Conservation (phyloP, 2,888 invertebrate genomes). For the Xestia xanthographa region DNA sequence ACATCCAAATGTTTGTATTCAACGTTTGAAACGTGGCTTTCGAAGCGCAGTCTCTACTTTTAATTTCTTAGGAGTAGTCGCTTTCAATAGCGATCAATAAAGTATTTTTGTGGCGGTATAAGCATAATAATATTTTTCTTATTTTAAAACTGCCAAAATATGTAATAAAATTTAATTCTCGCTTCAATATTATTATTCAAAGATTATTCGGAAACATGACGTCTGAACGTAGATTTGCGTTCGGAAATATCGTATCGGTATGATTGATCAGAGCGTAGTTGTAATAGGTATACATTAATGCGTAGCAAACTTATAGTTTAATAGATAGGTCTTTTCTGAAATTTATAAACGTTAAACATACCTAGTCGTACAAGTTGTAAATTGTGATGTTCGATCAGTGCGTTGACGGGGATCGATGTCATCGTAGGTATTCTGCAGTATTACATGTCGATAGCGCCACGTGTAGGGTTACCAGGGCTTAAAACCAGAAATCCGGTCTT, state of each 20-base stretch:
- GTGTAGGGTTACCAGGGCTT: too few species aligned
- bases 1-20: conserved; percentile 48
- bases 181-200: conserved; percentile 66
- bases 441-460: conserved; percentile 70
- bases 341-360: conserved; percentile 89
- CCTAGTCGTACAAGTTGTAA: conserved; percentile 82
- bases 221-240: conserved; percentile 57
- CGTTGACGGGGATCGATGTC: conserved; percentile 66
- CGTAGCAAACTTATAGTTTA: conserved; percentile 80
- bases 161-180: conserved; percentile 61
- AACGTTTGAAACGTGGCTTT: conserved; percentile 54
- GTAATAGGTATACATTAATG: conserved; percentile 72
- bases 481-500: too few species aligned
- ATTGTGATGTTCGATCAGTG: conserved; percentile 70
- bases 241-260: conserved; percentile 68
- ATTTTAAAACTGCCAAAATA: conserved; percentile 70
- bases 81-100: conserved; percentile 64
- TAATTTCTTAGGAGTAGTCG: conserved; percentile 67
- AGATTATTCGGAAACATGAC: conserved; percentile 63
- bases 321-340: conserved; percentile 89
- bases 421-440: conserved; percentile 80
- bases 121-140: conserved; percentile 73
- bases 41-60: conserved; percentile 61
- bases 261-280: conserved; percentile 77
- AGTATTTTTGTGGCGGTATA: conserved; percentile 71